Conservation (phyloP, 1,140 invertebrate genomes). For the Cheumatopsyche charites region DNA sequence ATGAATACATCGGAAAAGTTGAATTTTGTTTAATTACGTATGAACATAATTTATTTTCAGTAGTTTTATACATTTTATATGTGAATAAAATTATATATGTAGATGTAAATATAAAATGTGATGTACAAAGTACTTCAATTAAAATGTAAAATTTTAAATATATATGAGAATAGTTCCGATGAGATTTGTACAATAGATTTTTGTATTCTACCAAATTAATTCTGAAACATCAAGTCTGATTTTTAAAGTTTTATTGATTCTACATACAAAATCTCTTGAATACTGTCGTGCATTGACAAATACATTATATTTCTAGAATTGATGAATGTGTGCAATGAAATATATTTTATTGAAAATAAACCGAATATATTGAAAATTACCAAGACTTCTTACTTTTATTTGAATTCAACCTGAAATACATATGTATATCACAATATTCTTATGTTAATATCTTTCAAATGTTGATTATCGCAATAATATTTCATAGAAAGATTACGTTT, state of each 20-base stretch:
- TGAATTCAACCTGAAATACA: too few relatives aligned
- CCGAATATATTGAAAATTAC: neutral
- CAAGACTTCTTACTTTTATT: too few relatives aligned
- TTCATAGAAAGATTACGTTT: too few relatives aligned
- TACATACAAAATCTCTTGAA: neutral
- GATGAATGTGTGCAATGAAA: neutral
- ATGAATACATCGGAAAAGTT: neutral
- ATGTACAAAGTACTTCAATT: slow-evolving; percentile 36
- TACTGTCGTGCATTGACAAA: neutral
- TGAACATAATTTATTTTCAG: slow-evolving; percentile 35
- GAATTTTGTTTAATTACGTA: slow-evolving; percentile 5
- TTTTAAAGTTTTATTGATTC: neutral
- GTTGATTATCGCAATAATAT: too few relatives aligned
- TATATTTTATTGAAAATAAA: slow-evolving; percentile 3
- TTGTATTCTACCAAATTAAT: neutral
- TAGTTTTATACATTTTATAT: slow-evolving; percentile 40
- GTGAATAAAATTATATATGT: neutral
- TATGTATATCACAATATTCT: too few relatives aligned
- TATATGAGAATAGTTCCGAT: neutral
- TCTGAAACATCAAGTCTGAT: neutral
- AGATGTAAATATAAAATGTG: slow-evolving; percentile 11
- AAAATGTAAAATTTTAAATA: neutral
- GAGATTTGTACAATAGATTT: neutral
- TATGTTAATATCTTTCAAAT: too few relatives aligned
- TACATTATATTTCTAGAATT: neutral